Conservation (phyloP, 2,797 vertebrate species). For the Calcarius lapponicus region DNA sequence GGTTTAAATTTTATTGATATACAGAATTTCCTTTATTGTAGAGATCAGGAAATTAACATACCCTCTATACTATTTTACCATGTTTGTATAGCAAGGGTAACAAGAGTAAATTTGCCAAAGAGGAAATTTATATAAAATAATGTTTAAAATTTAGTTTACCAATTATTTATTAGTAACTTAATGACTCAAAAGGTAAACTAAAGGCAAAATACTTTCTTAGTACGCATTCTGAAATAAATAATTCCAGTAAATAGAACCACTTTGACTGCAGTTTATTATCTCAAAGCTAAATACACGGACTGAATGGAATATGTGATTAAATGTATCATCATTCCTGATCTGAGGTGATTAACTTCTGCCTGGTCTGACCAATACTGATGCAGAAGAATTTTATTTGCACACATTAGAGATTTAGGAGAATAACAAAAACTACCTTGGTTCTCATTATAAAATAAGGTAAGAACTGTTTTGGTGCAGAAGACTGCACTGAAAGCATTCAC, state of each 20-base stretch:
- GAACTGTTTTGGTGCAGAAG: background rate
- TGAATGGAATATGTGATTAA: background rate
- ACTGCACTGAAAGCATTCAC: background rate
- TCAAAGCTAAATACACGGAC: background rate
- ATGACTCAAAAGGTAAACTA: background rate
- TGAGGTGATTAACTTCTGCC: background rate
- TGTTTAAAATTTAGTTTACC: background rate
- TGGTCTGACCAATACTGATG: background rate
- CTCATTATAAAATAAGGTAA: background rate
- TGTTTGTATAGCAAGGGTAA: background rate
- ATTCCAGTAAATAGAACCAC: background rate
- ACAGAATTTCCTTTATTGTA: background rate
- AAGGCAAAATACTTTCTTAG: background rate
- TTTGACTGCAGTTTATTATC: background rate
- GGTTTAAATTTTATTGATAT: background rate
- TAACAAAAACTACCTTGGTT: background rate
- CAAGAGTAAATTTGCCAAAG: background rate
- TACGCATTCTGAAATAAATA: background rate
- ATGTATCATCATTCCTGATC: background rate
- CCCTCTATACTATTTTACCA: background rate
- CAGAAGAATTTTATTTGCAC: background rate
- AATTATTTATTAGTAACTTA: background rate
- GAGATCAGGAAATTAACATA: background rate
- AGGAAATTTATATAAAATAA: background rate
- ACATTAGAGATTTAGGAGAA: background rate